These are phyloP conservation scores for Acrocyrtus sp. DNA, from an alignment of 2,888 invertebrate species.

Conservation along the genomic window DNA sequence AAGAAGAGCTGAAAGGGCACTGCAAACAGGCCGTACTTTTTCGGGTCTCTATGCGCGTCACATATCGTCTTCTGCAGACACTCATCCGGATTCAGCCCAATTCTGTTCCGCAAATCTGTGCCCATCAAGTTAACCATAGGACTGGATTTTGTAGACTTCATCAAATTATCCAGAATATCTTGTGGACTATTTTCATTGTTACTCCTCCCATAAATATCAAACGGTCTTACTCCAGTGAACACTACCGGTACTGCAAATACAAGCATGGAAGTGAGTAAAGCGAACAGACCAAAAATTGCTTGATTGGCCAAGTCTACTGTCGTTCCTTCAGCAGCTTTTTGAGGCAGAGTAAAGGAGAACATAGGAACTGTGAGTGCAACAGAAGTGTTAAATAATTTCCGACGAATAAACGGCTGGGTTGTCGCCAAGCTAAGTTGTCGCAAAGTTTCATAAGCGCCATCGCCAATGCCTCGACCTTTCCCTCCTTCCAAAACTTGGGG, in stretches of 20 bases:
- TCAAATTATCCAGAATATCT: constrained; percentile 54
- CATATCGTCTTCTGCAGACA: constrained; percentile 63
- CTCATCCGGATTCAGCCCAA: constrained; percentile 61
- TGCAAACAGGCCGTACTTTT: constrained; percentile 60
- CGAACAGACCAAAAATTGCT: constrained; percentile 63
- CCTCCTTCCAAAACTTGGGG: constrained; percentile 30
- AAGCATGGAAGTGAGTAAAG: constrained; percentile 56
- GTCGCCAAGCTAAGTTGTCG: constrained; percentile 40
- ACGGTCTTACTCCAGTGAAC: constrained; percentile 61
- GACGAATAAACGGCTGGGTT: constrained; percentile 53
- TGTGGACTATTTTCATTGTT: constrained; percentile 17
- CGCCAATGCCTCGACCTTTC: neutral
- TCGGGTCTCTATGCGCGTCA: constrained; percentile 60
- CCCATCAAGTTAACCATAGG: constrained; percentile 62
- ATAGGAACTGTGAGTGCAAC: constrained; percentile 60
- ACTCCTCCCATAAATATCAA: constrained; percentile 54
- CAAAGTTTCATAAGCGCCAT: constrained; percentile 30
- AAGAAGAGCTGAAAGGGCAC: constrained; percentile 62
- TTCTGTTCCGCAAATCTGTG: constrained; percentile 58
- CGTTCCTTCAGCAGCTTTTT: constrained; percentile 58
- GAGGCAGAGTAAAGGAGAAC: constrained; percentile 60
- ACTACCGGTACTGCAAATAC: constrained; percentile 62
- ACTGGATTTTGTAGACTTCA: constrained; percentile 34
- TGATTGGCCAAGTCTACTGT: constrained; percentile 62
- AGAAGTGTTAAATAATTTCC: constrained; percentile 61